These are phyloP conservation scores for Colius striatus DNA, from an alignment of 2,113 vertebrate species.

Conservation along the genomic window DNA sequence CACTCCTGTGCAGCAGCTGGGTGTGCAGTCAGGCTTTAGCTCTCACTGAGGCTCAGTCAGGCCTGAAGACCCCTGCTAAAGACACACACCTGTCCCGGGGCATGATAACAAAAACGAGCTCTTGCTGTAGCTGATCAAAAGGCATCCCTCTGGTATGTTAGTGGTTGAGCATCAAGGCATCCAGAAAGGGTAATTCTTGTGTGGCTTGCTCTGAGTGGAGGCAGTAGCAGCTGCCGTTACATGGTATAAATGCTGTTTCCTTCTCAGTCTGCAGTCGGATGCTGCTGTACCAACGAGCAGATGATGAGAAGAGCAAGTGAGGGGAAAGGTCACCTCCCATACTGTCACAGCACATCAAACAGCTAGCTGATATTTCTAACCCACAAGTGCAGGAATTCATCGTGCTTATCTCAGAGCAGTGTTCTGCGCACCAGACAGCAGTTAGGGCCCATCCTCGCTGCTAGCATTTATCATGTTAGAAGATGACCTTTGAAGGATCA, in stretches of 20 bases:
- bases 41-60: neutral
- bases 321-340: conserved; percentile 34
- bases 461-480: conserved; percentile 14
- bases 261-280: neutral
- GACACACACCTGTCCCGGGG: accelerated
- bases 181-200: neutral
- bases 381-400: neutral
- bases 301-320: neutral
- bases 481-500: conserved; percentile 28
- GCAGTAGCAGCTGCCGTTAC: neutral
- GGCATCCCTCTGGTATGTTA: no score
- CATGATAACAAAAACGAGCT: accelerated
- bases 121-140: neutral
- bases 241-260: accelerated
- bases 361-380: neutral
- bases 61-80: neutral
- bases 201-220: neutral
- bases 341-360: conserved; percentile 9
- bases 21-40: neutral
- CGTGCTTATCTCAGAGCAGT: neutral
- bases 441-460: neutral
- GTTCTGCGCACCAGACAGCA: neutral
- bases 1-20: accelerated
- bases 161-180: neutral
- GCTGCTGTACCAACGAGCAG: neutral